Evolutionary conservation across 2,113 vertebrate genomes (phyloP), one percentile per base, ranked within the genome.

Genomic region (Misgurnus mizolepis): DNA sequence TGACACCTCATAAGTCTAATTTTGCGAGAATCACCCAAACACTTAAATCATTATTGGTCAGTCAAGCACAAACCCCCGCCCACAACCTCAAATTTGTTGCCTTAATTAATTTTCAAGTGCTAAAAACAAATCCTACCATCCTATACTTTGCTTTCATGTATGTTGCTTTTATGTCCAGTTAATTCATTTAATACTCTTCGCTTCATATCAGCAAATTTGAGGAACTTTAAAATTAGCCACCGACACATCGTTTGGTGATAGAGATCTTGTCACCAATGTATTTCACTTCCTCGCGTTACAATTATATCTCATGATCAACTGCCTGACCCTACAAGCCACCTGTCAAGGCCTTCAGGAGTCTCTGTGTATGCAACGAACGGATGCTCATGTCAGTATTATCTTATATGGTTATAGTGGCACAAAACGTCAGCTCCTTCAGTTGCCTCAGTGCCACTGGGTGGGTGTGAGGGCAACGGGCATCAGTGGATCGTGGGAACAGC

Each of bases 401-500:
- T 93, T 92, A 93, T 92, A 94, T 92, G 92, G 93, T 87, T 87
- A 93, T 88, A 82, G 55, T 80, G 50, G 82, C 67, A 72, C 53
- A 79, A 85, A 84, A 87, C 86, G 90, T 86, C 84, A 17, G 17
- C 81, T 85, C 76, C 88, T 88, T 88, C 47, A 66, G 79, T 89
- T 89, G 88, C 85, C 87, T 90, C 80, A 82, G 82, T 85, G 88
- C 88, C 84, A 53, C 11, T 88, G 91, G 85, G 91, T 89, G 91
- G 85, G 87, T 81, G 71, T 58, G 68, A 78, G 84, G 84, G 88
- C 82, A 34, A 75, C 60, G 89, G 88, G 89, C 87, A 89, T 87
- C 90, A 83, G 62, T 41, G 88, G 94, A 91, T 92, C 94, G 90
- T 96, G 95, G 93, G 95, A 96, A 95, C 91, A n/a, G 67, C 85